Base-by-base conservation (phyloP, 2,797 vertebrate genomes). In the Chiloscyllium punctatum region DNA sequence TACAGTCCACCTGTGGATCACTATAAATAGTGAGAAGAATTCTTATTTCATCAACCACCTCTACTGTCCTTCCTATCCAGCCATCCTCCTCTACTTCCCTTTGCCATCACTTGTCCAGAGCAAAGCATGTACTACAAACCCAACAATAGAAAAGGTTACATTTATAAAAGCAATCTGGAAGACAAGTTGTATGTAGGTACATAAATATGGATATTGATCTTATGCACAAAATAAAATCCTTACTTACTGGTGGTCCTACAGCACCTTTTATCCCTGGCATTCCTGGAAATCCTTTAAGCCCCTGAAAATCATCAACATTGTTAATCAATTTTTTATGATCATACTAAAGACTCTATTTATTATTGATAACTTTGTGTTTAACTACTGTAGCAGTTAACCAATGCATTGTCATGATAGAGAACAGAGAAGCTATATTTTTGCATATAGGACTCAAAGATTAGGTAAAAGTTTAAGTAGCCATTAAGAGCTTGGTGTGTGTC, bases 211-310 rank as follows among this genome's bases (percentile, higher is more conserved):
- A 84, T 48, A 23, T 48, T 21, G 82, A 21, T 48, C 42, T 37
- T 23, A 23, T 8, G 25, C 21, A 48, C 42, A 9, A 48, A 48
- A 13, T 48, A 69, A 71, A 71, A 5, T 3, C n/a, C 48, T 18
- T 7, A 96, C 98, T 98, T 96, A 99, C 98, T 0, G 98, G 98
- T 16, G 96, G 95, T 0, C 98, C 98, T 0, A 96, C 97, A 0
- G 53, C 96, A 48, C 98, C 98, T 66, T 97, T 96, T 62, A 97
- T 95, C 86, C 98, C 98, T 1, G 97, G 97, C 9, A 96, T 96
- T 94, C 98, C 98, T 0, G 96, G 97, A 96, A 98, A 98, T 62
- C 98, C 98, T 97, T 98, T 98, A n/a, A 97, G 97, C 42, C 98
- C 98, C 98, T 99, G 96, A 62, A 88, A 0, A 7, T 88, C 71